Base-by-base conservation (phyloP, 1,140 invertebrate species). In the Nephila pilipes region DNA sequence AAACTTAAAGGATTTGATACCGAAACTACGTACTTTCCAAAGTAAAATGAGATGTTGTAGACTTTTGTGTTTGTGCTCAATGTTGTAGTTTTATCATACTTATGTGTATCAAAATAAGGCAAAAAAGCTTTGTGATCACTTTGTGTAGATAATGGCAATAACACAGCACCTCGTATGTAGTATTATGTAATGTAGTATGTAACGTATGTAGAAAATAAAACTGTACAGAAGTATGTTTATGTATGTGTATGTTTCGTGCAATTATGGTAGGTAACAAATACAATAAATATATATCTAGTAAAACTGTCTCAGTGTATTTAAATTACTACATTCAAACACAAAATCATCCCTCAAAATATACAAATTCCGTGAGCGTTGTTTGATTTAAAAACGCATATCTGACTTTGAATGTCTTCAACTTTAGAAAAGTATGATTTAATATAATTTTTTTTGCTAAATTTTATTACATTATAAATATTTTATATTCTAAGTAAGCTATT, bases 1-100 rank as follows among this genome's bases (percentile, higher is more conserved):
- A 75, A n/a, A 65, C 63, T 75, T 36, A 75, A 75, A 20, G 29
- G 69, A 75, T 75, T 75, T 75, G 69, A 75, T 75, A 75, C 32
- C 69, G 29, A 75, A 75, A 63, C 10, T 14, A 18, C 36, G 69
- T 36, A 75, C 69, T 75, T 75, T 75, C 69, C 32, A 36, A 36
- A 75, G 29, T 75, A 32, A 75, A 75, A 20, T 75, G 69, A 18
- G 3, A 32, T 20, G 69, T 75, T 32, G 16, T 75, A 75, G 25
- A 32, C 29, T 32, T 32, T 75, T 75, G 18, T 32, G 69, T 75
- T 75, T 25, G 25, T 12, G 29, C 25, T 75, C 14, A 75, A 75
- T 75, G 29, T 36, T 18, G 69, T 75, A 75, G 69, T 75, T 16
- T 36, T 32, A 75, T 65, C n/a, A 2, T 75, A 75, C 12, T 65